A percentile compares a stretch with the other conserved stretches of the same genome.
These are phyloP conservation scores for Conus betulinus DNA, from an alignment of 1,140 invertebrate genomes.

Conservation along the genomic window DNA sequence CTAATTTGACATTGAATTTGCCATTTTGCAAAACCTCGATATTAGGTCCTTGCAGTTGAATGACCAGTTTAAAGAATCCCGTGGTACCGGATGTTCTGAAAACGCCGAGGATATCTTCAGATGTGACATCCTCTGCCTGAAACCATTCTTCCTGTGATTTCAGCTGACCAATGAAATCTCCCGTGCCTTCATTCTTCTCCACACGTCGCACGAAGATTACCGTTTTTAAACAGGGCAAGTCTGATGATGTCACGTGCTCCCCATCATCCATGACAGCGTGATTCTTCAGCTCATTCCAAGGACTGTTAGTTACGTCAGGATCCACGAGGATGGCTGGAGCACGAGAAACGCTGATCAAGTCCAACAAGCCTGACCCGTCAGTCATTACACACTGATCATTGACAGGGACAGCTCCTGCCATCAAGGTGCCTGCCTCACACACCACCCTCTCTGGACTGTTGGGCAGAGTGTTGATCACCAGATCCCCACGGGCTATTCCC, in stretches of 20 bases:
- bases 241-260: neutral
- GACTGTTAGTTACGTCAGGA: constrained; percentile 21
- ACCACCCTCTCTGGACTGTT: constrained; percentile 33
- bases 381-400: constrained; percentile 33
- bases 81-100: constrained; percentile 16
- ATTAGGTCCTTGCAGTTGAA: neutral
- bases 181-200: neutral
- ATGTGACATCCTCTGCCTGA: constrained; percentile 7
- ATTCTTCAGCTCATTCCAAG: constrained; percentile 3
- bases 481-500: constrained; percentile 15
- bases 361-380: constrained; percentile 21
- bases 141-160: neutral
- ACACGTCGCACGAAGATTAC: constrained; percentile 1
- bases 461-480: constrained; percentile 21
- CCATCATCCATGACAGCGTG: neutral
- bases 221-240: neutral
- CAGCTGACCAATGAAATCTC: neutral
- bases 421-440: neutral
- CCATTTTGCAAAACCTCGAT: neutral
- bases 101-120: neutral
- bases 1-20: neutral
- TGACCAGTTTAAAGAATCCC: constrained; percentile 1
- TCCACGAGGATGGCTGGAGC: constrained; percentile 12
- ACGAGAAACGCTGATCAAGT: neutral
- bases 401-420: constrained; percentile 21